Evolutionary conservation across 2,113 vertebrate genomes (phyloP), one percentile per base, ranked within the genome.

Genomic region (Colaptes auratus): DNA sequence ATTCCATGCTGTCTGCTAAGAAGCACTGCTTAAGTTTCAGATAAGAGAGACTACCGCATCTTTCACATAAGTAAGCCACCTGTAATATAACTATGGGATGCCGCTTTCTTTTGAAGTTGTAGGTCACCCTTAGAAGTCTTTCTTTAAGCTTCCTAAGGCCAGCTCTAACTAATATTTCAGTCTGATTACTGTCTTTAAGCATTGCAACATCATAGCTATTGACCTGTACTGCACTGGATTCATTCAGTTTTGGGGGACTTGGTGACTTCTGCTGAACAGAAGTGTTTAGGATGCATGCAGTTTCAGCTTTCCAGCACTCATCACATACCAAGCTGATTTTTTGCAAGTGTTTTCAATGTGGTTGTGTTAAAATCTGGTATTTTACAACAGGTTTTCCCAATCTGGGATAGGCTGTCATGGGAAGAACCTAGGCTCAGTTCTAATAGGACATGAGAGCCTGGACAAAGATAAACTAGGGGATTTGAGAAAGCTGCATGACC

Each of bases 361-460:
- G 53, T 81, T 70, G 14, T 78, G 61, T 90, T 96, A 95, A 94
- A 86, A 95, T 73, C 67, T 85, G 78, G 21, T 94, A 31, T 93
- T 96, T 95, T 82, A 24, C 67, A 89, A 91, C 91, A 94, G 85
- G 64, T 92, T 95, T 96, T 89, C 58, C 39, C 48, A 77, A 5
- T 89, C 73, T 80, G 61, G 69, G 21, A 5, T 77, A 48, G 80
- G 48, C 53, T 95, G 75, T 88, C 85, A 46, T 86, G 91, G 89
- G 91, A 95, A 94, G 88, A 91, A 86, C 85, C 58, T 61, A 58
- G 46, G 61, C 83, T 81, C 60, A 77, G 67, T 77, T 79, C 60
- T 91, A 76, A 89, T 21, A 93, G 87, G 84, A 76, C 74, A 48
- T 27, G 64, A 85, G 82, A 65, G 76, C 82, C 53, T 83, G 88